Percentiles rank a stretch among this genome's conserved stretches.
Evolutionary conservation across 2,888 invertebrate species (phyloP).

Genomic region (Lithophane semibrunnea): DNA sequence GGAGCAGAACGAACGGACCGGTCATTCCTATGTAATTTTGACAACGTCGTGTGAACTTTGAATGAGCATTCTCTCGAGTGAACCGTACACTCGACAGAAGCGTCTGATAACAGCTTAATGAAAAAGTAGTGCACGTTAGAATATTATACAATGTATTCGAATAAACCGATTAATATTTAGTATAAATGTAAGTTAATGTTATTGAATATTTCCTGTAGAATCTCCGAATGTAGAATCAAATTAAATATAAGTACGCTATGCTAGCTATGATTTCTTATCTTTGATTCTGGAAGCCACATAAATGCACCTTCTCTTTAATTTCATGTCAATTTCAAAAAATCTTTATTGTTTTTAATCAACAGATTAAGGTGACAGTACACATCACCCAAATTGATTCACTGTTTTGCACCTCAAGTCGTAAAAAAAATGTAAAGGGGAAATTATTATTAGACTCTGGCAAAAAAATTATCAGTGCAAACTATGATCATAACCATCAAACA

Average conservation of each 20-base stretch:
- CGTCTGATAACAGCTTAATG: background rate
- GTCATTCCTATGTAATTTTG: background rate
- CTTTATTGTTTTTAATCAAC: background rate
- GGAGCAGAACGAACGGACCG: background rate
- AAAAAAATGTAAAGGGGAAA: slow-evolving; percentile 34
- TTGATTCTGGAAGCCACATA: background rate
- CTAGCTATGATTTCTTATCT: background rate
- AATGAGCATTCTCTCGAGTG: background rate
- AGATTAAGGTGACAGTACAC: background rate
- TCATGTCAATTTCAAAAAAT: background rate
- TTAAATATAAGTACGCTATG: background rate
- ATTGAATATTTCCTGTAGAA: background rate
- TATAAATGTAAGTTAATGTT: background rate
- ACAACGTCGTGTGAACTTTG: background rate
- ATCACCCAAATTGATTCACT: background rate
- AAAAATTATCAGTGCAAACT: background rate
- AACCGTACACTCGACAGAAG: background rate
- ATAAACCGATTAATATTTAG: background rate
- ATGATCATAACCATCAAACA: slow-evolving; percentile 34
- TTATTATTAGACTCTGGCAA: slow-evolving; percentile 4
- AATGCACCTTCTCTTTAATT: background rate
- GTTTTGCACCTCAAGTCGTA: slow-evolving; percentile 27
- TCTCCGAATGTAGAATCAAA: background rate
- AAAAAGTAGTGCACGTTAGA: background rate
- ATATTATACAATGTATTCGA: background rate